phyloP scores from a whole-genome alignment of 2,113 vertebrate genomes.

The Zapornia atra region DNA sequence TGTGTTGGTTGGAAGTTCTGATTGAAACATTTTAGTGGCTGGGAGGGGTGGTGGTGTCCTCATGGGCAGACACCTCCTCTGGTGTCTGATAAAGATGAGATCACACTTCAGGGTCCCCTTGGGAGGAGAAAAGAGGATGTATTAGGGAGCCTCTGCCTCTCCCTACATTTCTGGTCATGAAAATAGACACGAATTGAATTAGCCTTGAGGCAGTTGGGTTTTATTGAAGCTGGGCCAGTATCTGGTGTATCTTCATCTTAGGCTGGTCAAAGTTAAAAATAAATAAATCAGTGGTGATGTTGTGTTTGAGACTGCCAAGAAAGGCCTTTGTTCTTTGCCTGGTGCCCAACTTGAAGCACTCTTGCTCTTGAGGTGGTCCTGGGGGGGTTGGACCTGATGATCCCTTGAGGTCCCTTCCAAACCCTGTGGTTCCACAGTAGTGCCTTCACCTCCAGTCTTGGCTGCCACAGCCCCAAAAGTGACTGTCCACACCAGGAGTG shows the following conservation, averaged over 20 bases:
- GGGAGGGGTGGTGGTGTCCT: background rate
- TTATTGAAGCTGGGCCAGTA: background rate
- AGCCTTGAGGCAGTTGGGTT: background rate
- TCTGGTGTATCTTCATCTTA: background rate
- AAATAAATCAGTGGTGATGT: background rate
- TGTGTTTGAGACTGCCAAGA: background rate
- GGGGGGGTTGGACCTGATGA: no score
- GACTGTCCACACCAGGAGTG: background rate
- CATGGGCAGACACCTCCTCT: background rate
- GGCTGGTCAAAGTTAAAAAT: background rate
- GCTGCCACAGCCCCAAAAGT: no score
- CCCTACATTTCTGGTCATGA: background rate
- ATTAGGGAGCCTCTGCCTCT: background rate
- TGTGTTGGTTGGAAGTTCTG: background rate
- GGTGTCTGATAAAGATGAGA: background rate
- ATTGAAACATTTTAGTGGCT: background rate
- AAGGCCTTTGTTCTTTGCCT: background rate
- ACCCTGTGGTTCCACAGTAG: no score
- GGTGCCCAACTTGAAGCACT: background rate
- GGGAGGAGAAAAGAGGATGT: background rate
- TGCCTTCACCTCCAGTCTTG: background rate
- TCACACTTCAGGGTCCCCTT: background rate
- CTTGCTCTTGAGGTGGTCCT: rapidly evolving
- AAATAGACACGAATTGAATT: background rate
- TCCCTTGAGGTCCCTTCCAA: no score